A percentile compares a stretch with the other conserved stretches of the same genome.
Evolutionary conservation across 2,797 vertebrate species (phyloP).

Genomic region (Cryptoblepharus egeriae): DNA sequence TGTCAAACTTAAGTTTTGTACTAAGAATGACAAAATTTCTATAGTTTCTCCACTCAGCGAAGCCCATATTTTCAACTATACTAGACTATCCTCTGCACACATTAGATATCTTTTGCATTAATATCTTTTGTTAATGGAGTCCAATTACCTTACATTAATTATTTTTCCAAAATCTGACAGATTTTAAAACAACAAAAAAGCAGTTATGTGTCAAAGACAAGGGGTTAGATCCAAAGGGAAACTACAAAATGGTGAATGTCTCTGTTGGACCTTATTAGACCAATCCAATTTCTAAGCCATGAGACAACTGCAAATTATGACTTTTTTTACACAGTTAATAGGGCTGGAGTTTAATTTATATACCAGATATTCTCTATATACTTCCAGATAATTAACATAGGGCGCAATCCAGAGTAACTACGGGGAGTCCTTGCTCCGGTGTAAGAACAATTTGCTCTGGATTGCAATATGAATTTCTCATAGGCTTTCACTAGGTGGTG

Average conservation of each 20-base stretch:
- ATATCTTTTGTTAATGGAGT: too few relatives aligned
- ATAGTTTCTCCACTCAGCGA: neutral
- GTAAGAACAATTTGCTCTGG: too few relatives aligned
- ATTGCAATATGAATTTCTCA: too few relatives aligned
- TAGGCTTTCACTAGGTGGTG: too few relatives aligned
- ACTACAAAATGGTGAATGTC: neutral
- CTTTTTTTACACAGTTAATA: neutral
- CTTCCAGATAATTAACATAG: neutral
- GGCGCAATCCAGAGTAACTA: too few relatives aligned
- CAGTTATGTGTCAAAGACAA: neutral
- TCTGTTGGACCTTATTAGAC: neutral
- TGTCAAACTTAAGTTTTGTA: neutral
- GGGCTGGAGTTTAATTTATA: neutral
- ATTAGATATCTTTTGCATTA: neutral
- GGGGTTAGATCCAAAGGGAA: neutral
- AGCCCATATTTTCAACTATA: neutral
- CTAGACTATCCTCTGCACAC: too few relatives aligned
- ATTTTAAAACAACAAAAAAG: neutral
- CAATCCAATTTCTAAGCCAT: neutral
- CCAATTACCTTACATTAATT: too few relatives aligned
- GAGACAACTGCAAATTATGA: neutral
- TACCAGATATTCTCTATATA: neutral
- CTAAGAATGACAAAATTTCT: neutral
- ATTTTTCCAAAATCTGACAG: neutral
- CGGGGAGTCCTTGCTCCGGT: too few relatives aligned